Conservation (phyloP, 2,113 vertebrate genomes). For the Corynorhinus townsendii region DNA sequence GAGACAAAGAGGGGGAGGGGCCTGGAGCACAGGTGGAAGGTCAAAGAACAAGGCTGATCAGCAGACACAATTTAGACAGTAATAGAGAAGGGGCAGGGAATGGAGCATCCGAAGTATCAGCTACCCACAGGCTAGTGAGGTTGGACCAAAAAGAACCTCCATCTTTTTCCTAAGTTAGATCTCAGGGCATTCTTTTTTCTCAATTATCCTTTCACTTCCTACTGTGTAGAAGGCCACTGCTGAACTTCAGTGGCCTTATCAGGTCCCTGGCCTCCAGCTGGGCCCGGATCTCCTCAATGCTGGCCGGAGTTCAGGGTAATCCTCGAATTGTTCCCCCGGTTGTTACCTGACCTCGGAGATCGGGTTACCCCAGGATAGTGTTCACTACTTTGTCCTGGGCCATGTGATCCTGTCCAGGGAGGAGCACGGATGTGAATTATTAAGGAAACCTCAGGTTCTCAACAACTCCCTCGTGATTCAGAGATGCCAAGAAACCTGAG, state of each 20-base stretch:
- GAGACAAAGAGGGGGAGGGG: neutral
- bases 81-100: neutral
- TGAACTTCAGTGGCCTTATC: neutral
- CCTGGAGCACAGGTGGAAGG: neutral
- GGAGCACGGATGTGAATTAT: constrained; percentile 44
- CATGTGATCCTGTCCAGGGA: constrained; percentile 13
- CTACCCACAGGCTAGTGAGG: neutral
- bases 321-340: neutral
- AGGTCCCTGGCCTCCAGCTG: neutral
- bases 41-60: neutral
- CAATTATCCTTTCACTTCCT: neutral
- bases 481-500: constrained; percentile 37
- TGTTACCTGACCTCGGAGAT: neutral
- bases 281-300: neutral
- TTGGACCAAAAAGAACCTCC: neutral
- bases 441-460: constrained; percentile 60
- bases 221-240: neutral
- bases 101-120: neutral
- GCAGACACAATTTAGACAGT: neutral
- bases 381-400: neutral
- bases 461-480: neutral
- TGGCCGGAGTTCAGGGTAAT: constrained; percentile 14
- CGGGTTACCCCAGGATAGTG: neutral
- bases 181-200: neutral
- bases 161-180: neutral